Conservation (phyloP, 2,113 vertebrate species). For the Apeltes quadracus region DNA sequence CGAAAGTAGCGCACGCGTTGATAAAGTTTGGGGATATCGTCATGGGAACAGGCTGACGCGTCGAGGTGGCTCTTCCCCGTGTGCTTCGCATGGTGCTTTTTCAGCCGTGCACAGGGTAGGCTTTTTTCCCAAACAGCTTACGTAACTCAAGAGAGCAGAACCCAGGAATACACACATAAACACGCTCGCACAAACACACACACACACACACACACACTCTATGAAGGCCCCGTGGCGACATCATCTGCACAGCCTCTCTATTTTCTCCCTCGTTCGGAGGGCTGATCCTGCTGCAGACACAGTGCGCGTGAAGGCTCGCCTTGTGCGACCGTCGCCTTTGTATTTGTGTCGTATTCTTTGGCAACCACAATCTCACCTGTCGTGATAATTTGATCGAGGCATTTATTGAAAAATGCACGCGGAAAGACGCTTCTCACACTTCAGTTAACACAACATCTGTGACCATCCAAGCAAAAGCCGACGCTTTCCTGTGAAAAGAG, state of each 20-base stretch:
- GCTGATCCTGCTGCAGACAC: conserved; percentile 37
- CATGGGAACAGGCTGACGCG: not conserved
- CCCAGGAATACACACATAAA: conserved; percentile 11
- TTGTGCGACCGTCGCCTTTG: not conserved
- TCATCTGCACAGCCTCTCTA: conserved; percentile 51
- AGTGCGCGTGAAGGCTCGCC: conserved; percentile 35
- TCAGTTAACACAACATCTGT: not conserved
- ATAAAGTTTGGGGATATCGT: conserved; percentile 24
- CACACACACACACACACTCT: conserved; percentile 37
- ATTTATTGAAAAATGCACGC: not conserved
- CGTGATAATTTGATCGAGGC: not conserved
- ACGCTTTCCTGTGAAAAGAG: not conserved
- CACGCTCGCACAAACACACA: conserved; percentile 5
- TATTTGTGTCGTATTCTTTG: conserved; percentile 9
- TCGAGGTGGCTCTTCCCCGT: not conserved
- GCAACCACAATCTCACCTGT: not conserved
- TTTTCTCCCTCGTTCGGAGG: conserved; percentile 46
- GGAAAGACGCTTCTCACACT: not conserved
- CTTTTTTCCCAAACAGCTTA: conserved; percentile 61
- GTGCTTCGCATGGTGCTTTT: conserved; percentile 32
- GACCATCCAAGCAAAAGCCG: not conserved
- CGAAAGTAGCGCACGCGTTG: conserved; percentile 45
- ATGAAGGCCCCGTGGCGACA: conserved; percentile 60
- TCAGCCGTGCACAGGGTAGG: conserved; percentile 38
- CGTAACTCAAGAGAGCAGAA: conserved; percentile 51